A percentile compares a stretch with the other conserved stretches of the same genome.
Conservation (phyloP, 2,888 invertebrate species). For the Zhengitettix transpicula region DNA sequence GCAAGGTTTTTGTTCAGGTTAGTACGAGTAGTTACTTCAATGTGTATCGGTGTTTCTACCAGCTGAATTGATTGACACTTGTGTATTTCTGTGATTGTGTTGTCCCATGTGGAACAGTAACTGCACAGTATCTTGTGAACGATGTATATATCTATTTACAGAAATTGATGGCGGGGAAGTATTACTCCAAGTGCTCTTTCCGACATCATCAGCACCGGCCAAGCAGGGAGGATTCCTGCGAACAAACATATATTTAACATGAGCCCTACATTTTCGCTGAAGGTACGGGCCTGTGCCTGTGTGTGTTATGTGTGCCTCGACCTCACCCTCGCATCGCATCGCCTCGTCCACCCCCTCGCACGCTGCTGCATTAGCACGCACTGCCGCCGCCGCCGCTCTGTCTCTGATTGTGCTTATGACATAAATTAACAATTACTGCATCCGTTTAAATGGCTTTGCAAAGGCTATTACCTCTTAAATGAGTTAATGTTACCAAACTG, state of each 20-base stretch:
- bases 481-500: too few relatives aligned
- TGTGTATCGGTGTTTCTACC: too few relatives aligned
- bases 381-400: neutral
- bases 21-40: too few relatives aligned
- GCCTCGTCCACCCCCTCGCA: neutral
- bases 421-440: too few relatives aligned
- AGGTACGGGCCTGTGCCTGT: neutral
- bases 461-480: too few relatives aligned
- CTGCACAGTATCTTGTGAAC: too few relatives aligned
- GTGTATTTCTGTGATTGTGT: too few relatives aligned
- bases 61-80: too few relatives aligned
- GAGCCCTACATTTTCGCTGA: constrained; percentile 1
- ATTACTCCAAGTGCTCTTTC: constrained; percentile 67
- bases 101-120: too few relatives aligned
- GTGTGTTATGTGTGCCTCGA: neutral
- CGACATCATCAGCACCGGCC: constrained; percentile 41
- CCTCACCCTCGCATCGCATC: neutral
- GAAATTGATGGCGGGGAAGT: constrained; percentile 60
- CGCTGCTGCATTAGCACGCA: neutral
- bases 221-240: constrained; percentile 65
- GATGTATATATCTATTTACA: constrained; percentile 35
- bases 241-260: constrained; percentile 69
- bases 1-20: too few relatives aligned
- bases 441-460: too few relatives aligned
- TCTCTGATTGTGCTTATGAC: too few relatives aligned